Evolutionary conservation across 2,888 invertebrate genomes (phyloP), one percentile per base, ranked within the genome.

Genomic region (Tribolium freemani): DNA sequence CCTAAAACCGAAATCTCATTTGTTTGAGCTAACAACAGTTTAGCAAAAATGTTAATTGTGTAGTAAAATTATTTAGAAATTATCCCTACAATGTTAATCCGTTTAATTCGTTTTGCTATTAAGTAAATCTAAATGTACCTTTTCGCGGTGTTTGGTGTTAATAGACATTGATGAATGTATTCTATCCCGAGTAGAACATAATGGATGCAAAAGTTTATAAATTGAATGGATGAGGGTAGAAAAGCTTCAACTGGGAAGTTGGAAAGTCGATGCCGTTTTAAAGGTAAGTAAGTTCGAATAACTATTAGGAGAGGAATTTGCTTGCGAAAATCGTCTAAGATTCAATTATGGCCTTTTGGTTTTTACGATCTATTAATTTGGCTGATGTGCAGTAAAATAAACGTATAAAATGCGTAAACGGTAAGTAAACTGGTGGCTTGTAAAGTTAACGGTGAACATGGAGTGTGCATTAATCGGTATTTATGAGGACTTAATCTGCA

Each of bases 201-300:
- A 63, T 63, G 63, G 63, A 31, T 30, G 63, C 63, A 51, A 63
- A 63, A 63, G 50, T 63, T 63, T 63, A 51, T 51, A 63, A 63
- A 63, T 50, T 63, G 63, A 63, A 63, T 50, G 63, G 50, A 63
- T 61, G 60, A 26, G 60, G 60, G 50, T 50, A 51, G 63, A 48
- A 61, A 61, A 48, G 60, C 60, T 21, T 61, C 30, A 30, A 30
- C 9, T 26, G n/a, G 30, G 60, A 63, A 63, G 63, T 63, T 63
- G n/a, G 10, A 10, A 46, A 60, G 60, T 60, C 48, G 48, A n/a
- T 61, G 48, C 30, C 38, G 30, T 51, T 63, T 38, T 50, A 5
- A 21, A 64, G 53, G 64, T 64, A 54, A 64, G 64, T 64, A 54
- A 64, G 44, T 64, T 64, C 53, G 20, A 51, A 11, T n/a, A 30